Base-by-base conservation (phyloP, 1,140 invertebrate genomes). In the Nebria ingens region DNA sequence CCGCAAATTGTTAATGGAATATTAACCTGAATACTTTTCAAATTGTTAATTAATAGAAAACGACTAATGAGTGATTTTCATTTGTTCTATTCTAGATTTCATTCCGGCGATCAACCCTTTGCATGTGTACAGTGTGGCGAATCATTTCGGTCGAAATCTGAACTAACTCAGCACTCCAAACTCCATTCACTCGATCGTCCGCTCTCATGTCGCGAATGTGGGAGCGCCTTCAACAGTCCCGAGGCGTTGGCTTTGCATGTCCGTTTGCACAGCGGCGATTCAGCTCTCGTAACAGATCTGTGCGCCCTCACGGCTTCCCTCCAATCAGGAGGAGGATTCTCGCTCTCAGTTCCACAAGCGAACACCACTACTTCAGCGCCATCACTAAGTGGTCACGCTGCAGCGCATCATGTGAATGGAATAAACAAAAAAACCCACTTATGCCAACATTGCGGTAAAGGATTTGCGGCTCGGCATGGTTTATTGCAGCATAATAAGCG, bases 221-320 rank as follows among this genome's bases (percentile, higher is more conserved):
- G 81, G 56, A 71, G 81, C 62, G 76, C 78, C 50, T 84, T 85
- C 62, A 75, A 78, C 55, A 84, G 78, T 65, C 78, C 82, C 65
- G 86, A 87, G 75, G 85, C 85, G 54, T 72, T 90, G 52, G 84
- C 85, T 54, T 73, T 88, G 57, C 88, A 92, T 72, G 79, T 87
- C 67, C 79, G 86, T 64, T 74, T 89, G 66, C 90, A 92, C 73
- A 84, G 84, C 56, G 89, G 87, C 54, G 85, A 89, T 68, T 81
- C 87, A 63, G 89, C 87, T 51, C 84, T 87, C 64, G 86, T 89
- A 53, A 91, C 88, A 58, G 87, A 91, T 71, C 76, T 90, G 64
- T 92, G 89, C 73, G 87, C 86, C 51, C 74, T 87, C 59, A 86
- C 85, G 22, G 84, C 85, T 49, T 83, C 85, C 49, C 75, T 87